These are phyloP conservation scores for Rhinella marina DNA, from an alignment of 2,797 vertebrate genomes.

Conservation along the genomic window DNA sequence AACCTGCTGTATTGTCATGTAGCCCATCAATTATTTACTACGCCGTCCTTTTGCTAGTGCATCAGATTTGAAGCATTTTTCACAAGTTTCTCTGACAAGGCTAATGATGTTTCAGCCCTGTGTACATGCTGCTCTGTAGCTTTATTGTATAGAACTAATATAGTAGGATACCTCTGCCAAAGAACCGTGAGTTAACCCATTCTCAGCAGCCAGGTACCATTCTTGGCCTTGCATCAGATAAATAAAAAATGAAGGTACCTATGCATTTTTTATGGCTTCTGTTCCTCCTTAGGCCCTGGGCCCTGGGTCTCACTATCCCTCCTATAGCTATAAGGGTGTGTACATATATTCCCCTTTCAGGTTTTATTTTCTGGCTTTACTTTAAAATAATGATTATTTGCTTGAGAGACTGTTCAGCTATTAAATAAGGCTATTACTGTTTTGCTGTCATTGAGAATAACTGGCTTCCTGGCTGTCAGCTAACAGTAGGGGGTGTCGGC, in stretches of 20 bases:
- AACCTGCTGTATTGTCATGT: slow-evolving; percentile 62
- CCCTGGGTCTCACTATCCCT: too few species aligned
- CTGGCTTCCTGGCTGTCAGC: too few species aligned
- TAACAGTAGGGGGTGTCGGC: too few species aligned
- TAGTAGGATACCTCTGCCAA: not conserved
- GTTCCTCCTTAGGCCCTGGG: too few species aligned
- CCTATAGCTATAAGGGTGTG: too few species aligned
- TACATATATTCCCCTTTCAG: too few species aligned
- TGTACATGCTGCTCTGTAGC: not conserved
- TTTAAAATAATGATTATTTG: too few species aligned
- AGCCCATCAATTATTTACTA: slow-evolving; percentile 56
- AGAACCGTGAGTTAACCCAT: not conserved
- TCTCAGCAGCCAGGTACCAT: not conserved
- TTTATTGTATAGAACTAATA: not conserved
- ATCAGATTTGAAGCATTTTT: slow-evolving; percentile 50
- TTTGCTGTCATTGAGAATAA: too few species aligned
- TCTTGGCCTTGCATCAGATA: not conserved
- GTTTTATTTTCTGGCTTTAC: too few species aligned
- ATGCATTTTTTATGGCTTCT: not conserved
- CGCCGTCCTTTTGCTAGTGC: slow-evolving; percentile 42
- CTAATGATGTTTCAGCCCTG: slow-evolving; percentile 19
- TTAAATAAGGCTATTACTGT: too few species aligned
- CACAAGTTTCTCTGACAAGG: slow-evolving; percentile 44
- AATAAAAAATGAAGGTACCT: not conserved
- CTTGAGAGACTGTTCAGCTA: too few species aligned